These are phyloP conservation scores for human DNA, from an alignment of 2,113 vertebrate genomes.

Conservation along the genomic window GRCh38 chr12:128382001-128382500, in stretches of 20 bases:
- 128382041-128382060: background rate
- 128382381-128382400: fast-evolving
- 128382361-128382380: background rate
- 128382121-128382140: background rate
- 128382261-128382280: fast-evolving
- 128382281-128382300: fast-evolving
- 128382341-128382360: background rate
- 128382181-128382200: background rate
- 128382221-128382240: fast-evolving
- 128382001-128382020: fast-evolving
- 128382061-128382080: background rate
- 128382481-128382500: background rate
- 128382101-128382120: background rate
- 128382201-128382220: background rate
- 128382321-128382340: fast-evolving
- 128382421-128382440: too few species aligned
- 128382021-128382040: background rate
- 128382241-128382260: background rate
- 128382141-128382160: background rate
- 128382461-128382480: background rate
- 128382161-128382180: background rate
- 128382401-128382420: fast-evolving
- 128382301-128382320: fast-evolving
- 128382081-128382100: background rate
- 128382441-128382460: fast-evolving